Conservation (phyloP, 1,140 invertebrate species). For the Trichonephila clavipes region DNA sequence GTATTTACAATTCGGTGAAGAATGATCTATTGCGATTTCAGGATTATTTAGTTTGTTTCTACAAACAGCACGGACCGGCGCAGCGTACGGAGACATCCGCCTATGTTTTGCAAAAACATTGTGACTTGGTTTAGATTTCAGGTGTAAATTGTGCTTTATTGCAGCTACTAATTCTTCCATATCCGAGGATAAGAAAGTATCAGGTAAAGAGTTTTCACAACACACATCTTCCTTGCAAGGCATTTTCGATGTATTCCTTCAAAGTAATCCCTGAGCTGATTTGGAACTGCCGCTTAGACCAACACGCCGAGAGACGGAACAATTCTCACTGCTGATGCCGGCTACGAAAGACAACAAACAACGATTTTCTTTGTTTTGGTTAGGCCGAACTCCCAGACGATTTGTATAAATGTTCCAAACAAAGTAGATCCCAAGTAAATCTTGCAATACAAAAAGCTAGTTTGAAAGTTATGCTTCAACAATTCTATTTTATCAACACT, state of each 20-base stretch:
- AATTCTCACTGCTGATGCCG: not conserved
- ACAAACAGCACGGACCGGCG: slow-evolving; percentile 82
- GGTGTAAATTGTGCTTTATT: slow-evolving; percentile 86
- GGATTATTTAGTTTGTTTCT: slow-evolving; percentile 77
- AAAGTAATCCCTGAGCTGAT: slow-evolving; percentile 45
- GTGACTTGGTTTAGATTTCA: slow-evolving; percentile 82
- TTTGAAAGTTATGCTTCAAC: not conserved
- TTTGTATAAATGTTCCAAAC: slow-evolving; percentile 67
- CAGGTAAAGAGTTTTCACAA: slow-evolving; percentile 35
- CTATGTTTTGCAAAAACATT: slow-evolving; percentile 80
- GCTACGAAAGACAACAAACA: slow-evolving; percentile 67
- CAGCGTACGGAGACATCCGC: slow-evolving; percentile 85
- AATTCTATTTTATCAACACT: not conserved
- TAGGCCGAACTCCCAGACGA: slow-evolving; percentile 9
- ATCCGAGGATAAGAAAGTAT: slow-evolving; percentile 79
- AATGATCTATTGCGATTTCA: slow-evolving; percentile 75
- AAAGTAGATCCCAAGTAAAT: slow-evolving; percentile 48
- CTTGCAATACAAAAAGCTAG: not conserved
- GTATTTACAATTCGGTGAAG: slow-evolving; percentile 67
- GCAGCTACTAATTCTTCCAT: slow-evolving; percentile 86
- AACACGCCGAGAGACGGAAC: not conserved
- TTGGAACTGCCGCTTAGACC: not conserved
- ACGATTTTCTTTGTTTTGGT: slow-evolving; percentile 67
- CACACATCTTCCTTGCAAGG: slow-evolving; percentile 71
- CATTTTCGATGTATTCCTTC: slow-evolving; percentile 45